phyloP scores from a whole-genome alignment of 2,888 invertebrate species.

The Agonopterix arenella region DNA sequence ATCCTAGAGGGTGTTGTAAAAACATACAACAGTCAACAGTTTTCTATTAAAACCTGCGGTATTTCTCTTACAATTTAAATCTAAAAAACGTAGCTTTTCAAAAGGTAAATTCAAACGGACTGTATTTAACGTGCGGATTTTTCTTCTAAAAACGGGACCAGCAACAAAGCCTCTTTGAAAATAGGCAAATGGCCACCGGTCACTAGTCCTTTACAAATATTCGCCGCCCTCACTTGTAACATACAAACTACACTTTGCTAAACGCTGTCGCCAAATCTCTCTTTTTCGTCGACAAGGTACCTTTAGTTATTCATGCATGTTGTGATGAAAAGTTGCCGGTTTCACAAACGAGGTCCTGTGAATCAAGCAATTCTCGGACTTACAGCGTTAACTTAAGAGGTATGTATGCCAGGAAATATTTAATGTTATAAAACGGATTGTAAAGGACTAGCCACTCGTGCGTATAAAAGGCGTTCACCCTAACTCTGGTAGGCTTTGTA shows the following conservation, averaged over 20 bases:
- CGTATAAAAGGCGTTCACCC: slow-evolving; percentile 18
- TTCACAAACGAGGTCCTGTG: slow-evolving; percentile 1
- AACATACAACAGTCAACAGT: too few species aligned
- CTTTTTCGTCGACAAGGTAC: slow-evolving; percentile 43
- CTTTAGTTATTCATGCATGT: slow-evolving; percentile 45
- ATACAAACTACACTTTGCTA: slow-evolving; percentile 35
- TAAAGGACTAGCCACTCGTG: slow-evolving; percentile 21
- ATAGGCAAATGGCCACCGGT: background rate
- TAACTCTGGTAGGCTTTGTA: slow-evolving; percentile 20
- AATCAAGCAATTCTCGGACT: too few species aligned
- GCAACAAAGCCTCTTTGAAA: slow-evolving; percentile 19
- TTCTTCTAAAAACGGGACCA: slow-evolving; percentile 24
- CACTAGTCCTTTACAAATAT: slow-evolving; percentile 33
- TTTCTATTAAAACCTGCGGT: too few species aligned
- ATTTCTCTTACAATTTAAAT: too few species aligned
- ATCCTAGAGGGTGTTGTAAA: too few species aligned
- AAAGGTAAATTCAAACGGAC: too few species aligned
- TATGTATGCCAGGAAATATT: too few species aligned
- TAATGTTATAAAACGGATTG: too few species aligned
- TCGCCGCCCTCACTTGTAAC: slow-evolving; percentile 20
- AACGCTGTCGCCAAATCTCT: slow-evolving; percentile 40
- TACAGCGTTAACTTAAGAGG: too few species aligned
- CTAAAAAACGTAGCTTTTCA: too few species aligned
- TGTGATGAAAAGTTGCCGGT: slow-evolving; percentile 26
- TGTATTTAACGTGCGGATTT: slow-evolving; percentile 6